phyloP scores from a whole-genome alignment of 2,113 vertebrate genomes.

The Stegastes partitus region DNA sequence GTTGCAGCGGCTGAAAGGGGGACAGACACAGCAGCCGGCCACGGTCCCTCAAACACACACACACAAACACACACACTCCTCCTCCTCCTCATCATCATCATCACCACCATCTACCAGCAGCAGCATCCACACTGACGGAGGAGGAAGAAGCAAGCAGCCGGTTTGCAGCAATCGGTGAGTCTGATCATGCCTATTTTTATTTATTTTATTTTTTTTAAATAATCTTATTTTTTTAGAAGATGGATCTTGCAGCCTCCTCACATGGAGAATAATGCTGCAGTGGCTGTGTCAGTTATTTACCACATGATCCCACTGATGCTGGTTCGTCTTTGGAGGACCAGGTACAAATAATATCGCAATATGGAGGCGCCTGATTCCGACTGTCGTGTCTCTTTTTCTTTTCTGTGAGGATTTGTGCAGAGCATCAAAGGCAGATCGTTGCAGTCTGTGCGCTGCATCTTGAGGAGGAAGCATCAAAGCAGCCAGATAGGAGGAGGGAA shows the following conservation, averaged over 20 bases:
- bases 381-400: neutral
- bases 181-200: neutral
- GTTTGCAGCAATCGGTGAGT: constrained; percentile 71
- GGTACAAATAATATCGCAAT: constrained; percentile 57
- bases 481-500: neutral
- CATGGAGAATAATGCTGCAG: constrained; percentile 72
- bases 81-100: constrained; percentile 54
- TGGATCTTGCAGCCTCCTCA: neutral
- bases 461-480: constrained; percentile 38
- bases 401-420: constrained; percentile 19
- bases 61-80: constrained; percentile 9
- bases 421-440: constrained; percentile 36
- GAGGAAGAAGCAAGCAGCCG: constrained; percentile 45
- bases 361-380: constrained; percentile 47
- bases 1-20: constrained; percentile 72
- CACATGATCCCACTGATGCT: constrained; percentile 55
- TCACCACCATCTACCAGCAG: neutral
- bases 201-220: neutral
- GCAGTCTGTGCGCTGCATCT: constrained; percentile 52
- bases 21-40: constrained; percentile 57
- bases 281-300: constrained; percentile 43
- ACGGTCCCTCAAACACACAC: constrained; percentile 46
- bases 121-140: constrained; percentile 24
- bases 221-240: neutral
- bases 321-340: constrained; percentile 39